These are phyloP conservation scores for Fragum fragum DNA, from an alignment of 2,888 invertebrate species.

Conservation along the genomic window DNA sequence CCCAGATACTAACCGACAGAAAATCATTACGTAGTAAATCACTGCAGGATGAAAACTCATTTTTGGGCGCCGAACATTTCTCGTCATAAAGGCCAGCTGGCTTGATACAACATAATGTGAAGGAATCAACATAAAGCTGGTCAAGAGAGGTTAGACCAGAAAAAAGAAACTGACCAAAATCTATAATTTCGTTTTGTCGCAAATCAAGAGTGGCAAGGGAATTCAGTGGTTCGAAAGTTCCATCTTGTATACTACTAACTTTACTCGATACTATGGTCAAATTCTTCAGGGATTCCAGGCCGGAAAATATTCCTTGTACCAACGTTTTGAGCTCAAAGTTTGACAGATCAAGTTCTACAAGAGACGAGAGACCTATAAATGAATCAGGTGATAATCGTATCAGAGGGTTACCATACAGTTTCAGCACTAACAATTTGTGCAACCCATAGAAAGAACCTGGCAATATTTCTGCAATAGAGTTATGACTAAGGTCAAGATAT, in stretches of 20 bases:
- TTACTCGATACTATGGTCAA: slow-evolving; percentile 42
- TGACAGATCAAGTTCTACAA: slow-evolving; percentile 25
- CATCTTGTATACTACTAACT: slow-evolving; percentile 27
- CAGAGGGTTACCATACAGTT: slow-evolving; percentile 37
- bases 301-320: slow-evolving; percentile 12
- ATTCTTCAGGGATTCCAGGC: slow-evolving; percentile 32
- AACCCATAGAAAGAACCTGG: slow-evolving; percentile 34
- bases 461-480: slow-evolving; percentile 21
- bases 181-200: slow-evolving; percentile 41
- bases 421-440: slow-evolving; percentile 2
- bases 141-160: slow-evolving; percentile 31
- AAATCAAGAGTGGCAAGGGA: slow-evolving; percentile 39
- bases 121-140: slow-evolving; percentile 46
- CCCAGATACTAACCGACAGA: slow-evolving; percentile 65
- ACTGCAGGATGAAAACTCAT: slow-evolving; percentile 73
- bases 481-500: slow-evolving; percentile 38
- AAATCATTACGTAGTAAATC: slow-evolving; percentile 67
- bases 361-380: slow-evolving; percentile 49
- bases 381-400: slow-evolving; percentile 22
- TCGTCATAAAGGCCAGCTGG: slow-evolving; percentile 42
- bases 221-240: slow-evolving; percentile 35
- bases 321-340: background rate
- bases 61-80: slow-evolving; percentile 63
- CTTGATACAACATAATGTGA: slow-evolving; percentile 56
- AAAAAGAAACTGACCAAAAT: slow-evolving; percentile 55